Evolutionary conservation across 2,113 vertebrate genomes (phyloP).

Genomic region (Semnornis frantzii): DNA sequence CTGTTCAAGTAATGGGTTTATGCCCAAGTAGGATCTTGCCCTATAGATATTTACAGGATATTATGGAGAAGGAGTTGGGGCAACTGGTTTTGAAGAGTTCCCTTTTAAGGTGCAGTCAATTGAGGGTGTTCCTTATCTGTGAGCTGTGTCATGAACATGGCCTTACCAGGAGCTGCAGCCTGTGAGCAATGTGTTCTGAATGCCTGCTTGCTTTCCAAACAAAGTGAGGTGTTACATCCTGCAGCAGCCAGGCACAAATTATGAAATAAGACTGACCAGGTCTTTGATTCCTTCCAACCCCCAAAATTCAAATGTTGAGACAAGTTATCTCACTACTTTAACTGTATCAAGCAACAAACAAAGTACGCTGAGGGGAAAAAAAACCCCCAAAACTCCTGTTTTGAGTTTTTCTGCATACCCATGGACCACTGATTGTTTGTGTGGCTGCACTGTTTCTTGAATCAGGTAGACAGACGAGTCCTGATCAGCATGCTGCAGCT

Average conservation of each 20-base stretch:
- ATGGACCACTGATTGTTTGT: not conserved
- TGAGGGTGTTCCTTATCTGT: not conserved
- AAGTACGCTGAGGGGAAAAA: not conserved
- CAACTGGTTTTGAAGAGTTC: not conserved
- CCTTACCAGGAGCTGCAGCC: conserved; percentile 42
- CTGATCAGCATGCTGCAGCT: not conserved
- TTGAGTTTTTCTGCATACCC: not conserved
- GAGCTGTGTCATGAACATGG: conserved; percentile 27
- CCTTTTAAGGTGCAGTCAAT: not conserved
- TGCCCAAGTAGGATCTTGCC: not conserved
- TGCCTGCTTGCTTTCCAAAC: not conserved
- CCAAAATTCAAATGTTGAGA: not conserved
- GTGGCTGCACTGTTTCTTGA: not conserved
- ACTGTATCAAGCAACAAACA: not conserved
- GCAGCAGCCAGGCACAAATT: not conserved
- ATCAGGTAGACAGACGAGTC: not conserved
- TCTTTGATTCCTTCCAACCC: not conserved
- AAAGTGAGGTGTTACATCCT: not conserved
- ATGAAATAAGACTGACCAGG: not conserved
- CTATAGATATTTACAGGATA: not conserved
- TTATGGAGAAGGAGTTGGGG: not conserved
- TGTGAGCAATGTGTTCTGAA: conserved; percentile 47
- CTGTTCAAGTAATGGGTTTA: not conserved
- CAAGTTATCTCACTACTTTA: not conserved
- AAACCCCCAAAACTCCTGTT: not conserved